A percentile compares a stretch with the other conserved stretches of the same genome.
phyloP scores from a whole-genome alignment of 2,113 vertebrate genomes.

The Zingel zingel region DNA sequence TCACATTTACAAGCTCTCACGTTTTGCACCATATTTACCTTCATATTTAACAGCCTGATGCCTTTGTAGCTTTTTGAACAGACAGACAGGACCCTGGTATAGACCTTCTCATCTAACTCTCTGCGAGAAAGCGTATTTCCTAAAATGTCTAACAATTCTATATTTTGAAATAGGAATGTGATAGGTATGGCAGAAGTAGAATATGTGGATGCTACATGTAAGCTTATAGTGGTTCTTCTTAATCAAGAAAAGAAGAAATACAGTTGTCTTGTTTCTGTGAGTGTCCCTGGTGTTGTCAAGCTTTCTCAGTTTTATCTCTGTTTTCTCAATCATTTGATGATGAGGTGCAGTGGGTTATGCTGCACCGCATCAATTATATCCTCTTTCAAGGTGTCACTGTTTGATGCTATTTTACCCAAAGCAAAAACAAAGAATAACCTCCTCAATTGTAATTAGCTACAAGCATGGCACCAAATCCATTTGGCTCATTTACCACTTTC shows the following conservation, averaged over 20 bases:
- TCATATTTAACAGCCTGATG: too few species aligned
- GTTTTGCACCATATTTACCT: too few species aligned
- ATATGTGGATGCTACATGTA: not conserved
- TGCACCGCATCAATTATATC: slow-evolving; percentile 23
- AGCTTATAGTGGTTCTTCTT: not conserved
- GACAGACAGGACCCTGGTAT: too few species aligned
- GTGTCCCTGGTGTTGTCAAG: not conserved
- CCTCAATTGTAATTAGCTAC: slow-evolving; percentile 15
- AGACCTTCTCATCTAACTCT: too few species aligned
- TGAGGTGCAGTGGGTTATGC: not conserved
- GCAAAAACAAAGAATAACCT: not conserved
- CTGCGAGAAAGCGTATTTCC: not conserved
- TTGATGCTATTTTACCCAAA: slow-evolving; percentile 11
- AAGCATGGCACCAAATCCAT: slow-evolving; percentile 4
- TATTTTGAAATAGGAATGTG: not conserved
- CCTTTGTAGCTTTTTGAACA: too few species aligned
- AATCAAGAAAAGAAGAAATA: not conserved
- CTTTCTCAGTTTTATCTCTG: not conserved
- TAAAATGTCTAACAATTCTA: not conserved
- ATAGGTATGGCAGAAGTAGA: not conserved
- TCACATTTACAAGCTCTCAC: too few species aligned
- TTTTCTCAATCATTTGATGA: slow-evolving; percentile 13
- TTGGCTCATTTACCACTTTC: slow-evolving; percentile 17
- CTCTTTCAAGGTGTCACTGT: slow-evolving; percentile 12
- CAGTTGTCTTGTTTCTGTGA: not conserved